phyloP scores from a whole-genome alignment of 1,140 invertebrate genomes.

The Drosophila ananassae region DNA sequence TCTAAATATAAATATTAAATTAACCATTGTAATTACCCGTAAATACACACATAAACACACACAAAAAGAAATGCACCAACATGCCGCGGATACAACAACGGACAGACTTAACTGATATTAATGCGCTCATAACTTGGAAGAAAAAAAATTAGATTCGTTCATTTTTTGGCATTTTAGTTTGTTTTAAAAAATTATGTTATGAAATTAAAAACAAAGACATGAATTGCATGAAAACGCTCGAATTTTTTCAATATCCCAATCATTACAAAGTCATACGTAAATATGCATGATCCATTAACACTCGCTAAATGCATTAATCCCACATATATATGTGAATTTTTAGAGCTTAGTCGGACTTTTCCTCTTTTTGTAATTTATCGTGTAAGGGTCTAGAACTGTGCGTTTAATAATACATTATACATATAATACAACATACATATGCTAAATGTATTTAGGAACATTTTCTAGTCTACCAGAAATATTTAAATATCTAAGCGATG shows the following conservation, averaged over 20 bases:
- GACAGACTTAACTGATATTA: conserved; percentile 44
- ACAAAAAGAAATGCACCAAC: conserved; percentile 7
- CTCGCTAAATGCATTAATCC: conserved; percentile 11
- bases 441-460: conserved; percentile 57
- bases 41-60: conserved; percentile 24
- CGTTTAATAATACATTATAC: conserved; percentile 54
- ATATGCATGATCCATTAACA: conserved; percentile 26
- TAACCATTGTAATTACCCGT: conserved; percentile 46
- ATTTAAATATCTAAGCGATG: conserved; percentile 53
- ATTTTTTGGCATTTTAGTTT: conserved; percentile 40
- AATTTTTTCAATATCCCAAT: conserved; percentile 38
- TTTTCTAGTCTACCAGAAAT: conserved; percentile 53
- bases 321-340: conserved; percentile 34
- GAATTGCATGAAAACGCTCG: conserved; percentile 33
- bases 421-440: conserved; percentile 53
- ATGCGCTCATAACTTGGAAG: conserved; percentile 37
- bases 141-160: conserved; percentile 1
- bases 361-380: conserved; percentile 40
- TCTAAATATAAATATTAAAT: conserved; percentile 31
- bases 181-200: conserved; percentile 30
- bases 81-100: background rate
- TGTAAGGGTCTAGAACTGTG: conserved; percentile 50
- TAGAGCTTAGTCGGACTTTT: conserved; percentile 51
- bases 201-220: conserved; percentile 45
- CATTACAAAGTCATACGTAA: conserved; percentile 10